Evolutionary conservation across 2,113 vertebrate genomes (phyloP), one percentile per base, ranked within the genome.

Genomic region (Pseudorhombus dupliciocellatus): DNA sequence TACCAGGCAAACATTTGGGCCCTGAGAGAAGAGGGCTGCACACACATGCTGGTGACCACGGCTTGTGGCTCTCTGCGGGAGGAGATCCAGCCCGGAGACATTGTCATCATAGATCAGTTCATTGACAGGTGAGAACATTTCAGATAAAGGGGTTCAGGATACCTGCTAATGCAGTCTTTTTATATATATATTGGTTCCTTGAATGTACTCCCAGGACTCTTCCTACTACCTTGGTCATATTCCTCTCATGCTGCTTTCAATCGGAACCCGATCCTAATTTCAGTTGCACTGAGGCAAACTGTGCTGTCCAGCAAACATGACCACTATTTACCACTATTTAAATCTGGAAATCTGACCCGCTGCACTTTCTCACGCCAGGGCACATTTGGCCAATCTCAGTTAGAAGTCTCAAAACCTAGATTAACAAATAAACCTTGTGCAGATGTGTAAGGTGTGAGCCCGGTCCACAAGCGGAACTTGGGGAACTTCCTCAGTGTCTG

Each of bases 1-100:
- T 97, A 95, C 87, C 94, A 94, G 84, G 97, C 98, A 12, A 99
- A 99, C 90, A 94, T 99, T 81, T 98, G 98, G 97, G 97, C 98
- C 0, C 73, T 99, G 56, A 97, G 92, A 87, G 94, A 96, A 73
- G 95, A 96, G 74, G 95, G 96, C 28, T 98, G 97, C n/a, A 96
- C 96, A 0, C 97, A 99, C 26, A 24, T 99, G 2, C 10, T 99
- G 65, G 98, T 92, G 53, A 98, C 96, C 62, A 99, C 97, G 1
- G 97, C 98, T 6, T 99, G 98, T 20, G 98, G 98, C 14, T 99
- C 98, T 0, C 91, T 99, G 34, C 87, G 92, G 66, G 98, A 99
- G 40, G 96, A 98, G 85, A 96, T 99, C 87, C 96, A 97, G 30
- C 97, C 98, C 0, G 98, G 98, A 15, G 97, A 99, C 70, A 95